These are phyloP conservation scores for Anabas testudineus DNA, from an alignment of 2,797 vertebrate species.

Conservation along the genomic window DNA sequence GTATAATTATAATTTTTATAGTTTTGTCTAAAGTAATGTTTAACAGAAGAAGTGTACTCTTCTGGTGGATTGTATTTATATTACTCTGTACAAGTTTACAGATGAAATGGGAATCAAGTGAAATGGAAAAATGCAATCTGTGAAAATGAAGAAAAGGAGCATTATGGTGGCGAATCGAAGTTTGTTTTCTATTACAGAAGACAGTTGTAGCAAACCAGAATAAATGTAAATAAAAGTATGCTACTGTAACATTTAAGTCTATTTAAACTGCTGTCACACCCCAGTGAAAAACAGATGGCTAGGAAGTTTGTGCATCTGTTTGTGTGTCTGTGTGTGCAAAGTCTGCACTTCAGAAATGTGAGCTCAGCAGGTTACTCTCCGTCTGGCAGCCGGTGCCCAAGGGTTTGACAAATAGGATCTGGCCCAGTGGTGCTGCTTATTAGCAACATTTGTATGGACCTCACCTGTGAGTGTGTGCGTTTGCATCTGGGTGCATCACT, in stretches of 20 bases:
- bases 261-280: conserved; percentile 48
- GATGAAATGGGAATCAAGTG: not conserved
- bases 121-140: conserved; percentile 1
- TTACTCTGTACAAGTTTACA: not conserved
- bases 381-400: conserved; percentile 54
- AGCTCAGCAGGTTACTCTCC: conserved; percentile 73
- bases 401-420: conserved; percentile 80
- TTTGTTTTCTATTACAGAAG: conserved; percentile 7
- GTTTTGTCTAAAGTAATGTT: too few species aligned
- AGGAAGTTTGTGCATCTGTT: conserved; percentile 14
- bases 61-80: too few species aligned
- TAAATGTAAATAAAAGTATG: conserved; percentile 37
- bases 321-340: not conserved
- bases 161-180: not conserved
- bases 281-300: conserved; percentile 57
- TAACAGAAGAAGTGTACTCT: too few species aligned
- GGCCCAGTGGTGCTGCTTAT: conserved; percentile 75
- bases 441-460: conserved; percentile 76
- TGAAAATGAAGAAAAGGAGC: conserved; percentile 21
- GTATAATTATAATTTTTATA: too few species aligned
- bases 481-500: conserved; percentile 47
- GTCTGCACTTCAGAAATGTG: conserved; percentile 51
- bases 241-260: conserved; percentile 26
- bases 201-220: conserved; percentile 12
- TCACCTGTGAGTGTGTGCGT: conserved; percentile 45